Evolutionary conservation across 2,113 vertebrate species (phyloP).

Genomic region (Cyprinodon brontotheroides): DNA sequence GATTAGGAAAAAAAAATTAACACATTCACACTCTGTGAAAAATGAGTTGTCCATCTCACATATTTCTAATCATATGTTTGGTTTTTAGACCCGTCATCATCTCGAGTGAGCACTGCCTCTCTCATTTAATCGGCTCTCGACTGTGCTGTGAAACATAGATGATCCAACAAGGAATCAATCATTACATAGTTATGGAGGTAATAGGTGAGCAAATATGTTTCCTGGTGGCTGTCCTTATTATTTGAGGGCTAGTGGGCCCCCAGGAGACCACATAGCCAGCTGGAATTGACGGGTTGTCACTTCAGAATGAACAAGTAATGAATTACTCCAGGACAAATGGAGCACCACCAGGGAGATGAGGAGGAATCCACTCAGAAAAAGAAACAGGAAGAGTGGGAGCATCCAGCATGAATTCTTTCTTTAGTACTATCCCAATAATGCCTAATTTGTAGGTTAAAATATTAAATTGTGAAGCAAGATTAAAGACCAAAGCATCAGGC

Average conservation of each 20-base stretch:
- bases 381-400: slow-evolving; percentile 44
- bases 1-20: neutral
- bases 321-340: slow-evolving; percentile 79
- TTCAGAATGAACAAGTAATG: slow-evolving; percentile 77
- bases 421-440: slow-evolving; percentile 4
- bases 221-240: slow-evolving; percentile 72
- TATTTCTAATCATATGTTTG: slow-evolving; percentile 26
- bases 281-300: slow-evolving; percentile 78
- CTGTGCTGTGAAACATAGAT: slow-evolving; percentile 69
- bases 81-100: slow-evolving; percentile 58
- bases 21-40: slow-evolving; percentile 25
- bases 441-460: neutral
- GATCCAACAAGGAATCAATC: slow-evolving; percentile 78
- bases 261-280: slow-evolving; percentile 67
- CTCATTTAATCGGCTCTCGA: slow-evolving; percentile 65
- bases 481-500: slow-evolving; percentile 2
- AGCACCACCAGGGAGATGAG: slow-evolving; percentile 67
- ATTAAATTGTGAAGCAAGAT: neutral
- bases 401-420: slow-evolving; percentile 11
- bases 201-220: slow-evolving; percentile 75
- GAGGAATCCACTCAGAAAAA: slow-evolving; percentile 51
- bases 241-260: slow-evolving; percentile 51
- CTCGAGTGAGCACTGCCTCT: slow-evolving; percentile 47
- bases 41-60: slow-evolving; percentile 21
- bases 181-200: slow-evolving; percentile 71